Evolutionary conservation across 2,888 invertebrate species (phyloP), one percentile per base, ranked within the genome.

Genomic region (Chymomyza amoena): DNA sequence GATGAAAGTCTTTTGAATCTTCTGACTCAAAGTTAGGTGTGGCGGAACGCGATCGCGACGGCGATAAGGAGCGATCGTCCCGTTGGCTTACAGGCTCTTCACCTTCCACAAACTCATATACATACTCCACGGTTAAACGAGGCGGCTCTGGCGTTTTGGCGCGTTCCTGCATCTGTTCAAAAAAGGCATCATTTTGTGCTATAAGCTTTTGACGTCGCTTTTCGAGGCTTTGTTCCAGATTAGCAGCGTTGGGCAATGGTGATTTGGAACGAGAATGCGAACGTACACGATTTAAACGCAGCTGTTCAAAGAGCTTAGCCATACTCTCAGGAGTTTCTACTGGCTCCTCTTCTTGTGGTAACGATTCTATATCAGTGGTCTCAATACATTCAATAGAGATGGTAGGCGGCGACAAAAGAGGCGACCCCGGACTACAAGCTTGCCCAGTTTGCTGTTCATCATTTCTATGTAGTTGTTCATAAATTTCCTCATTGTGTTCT

Each of bases 171-270:
- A 88, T 57, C 28, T 78, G 78, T 28, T 81, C 81, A 3, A 84
- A 79, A 32, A 89, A 69, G 7, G 80, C 81, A 66, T 89, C 89
- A 13, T 83, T 89, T 61, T 81, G 84, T 0, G 88, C 88, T 36
- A 89, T 88, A 13, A 89, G 52, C 60, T 80, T 83, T n/a, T 73
- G 79, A 0, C 88, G 78, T 0, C 89, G 77, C 2, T 71, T 68
- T 39, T 87, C 81, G 25, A 89, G 45, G 3, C 89, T 88, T n/a
- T 81, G 85, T 50, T 79, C 85, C 28, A 89, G 51, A 62, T 89
- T 87, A 18, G 76, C 76, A 0, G 81, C 73, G 6, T 75, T 79
- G 2, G 89, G 89, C 18, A 88, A 57, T 0, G 87, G 87, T 1
- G 87, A 79, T 20, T 80, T 70, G 13, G 88, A 81, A 6, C 78